These are phyloP conservation scores for Intellagama lesueurii DNA, from an alignment of 2,797 vertebrate species.

Conservation along the genomic window DNA sequence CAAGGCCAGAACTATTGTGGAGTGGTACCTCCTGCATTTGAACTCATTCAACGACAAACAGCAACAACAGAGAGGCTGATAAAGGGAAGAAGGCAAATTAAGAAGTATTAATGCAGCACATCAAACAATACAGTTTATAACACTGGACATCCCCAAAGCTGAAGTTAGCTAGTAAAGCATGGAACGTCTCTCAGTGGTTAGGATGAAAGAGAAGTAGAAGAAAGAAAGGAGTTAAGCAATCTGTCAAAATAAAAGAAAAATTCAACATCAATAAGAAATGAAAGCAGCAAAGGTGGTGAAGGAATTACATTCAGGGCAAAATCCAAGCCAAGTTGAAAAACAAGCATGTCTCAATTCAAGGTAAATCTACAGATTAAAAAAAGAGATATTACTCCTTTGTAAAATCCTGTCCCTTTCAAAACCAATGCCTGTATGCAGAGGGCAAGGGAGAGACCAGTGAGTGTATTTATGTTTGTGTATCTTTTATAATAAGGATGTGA, in stretches of 20 bases:
- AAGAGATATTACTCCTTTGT: not conserved
- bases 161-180: not conserved
- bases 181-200: not conserved
- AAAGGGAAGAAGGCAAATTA: constrained; percentile 22
- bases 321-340: not conserved
- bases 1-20: not conserved
- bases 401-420: not conserved
- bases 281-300: not conserved
- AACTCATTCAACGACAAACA: constrained; percentile 26
- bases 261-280: not conserved
- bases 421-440: not conserved
- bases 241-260: constrained; percentile 24
- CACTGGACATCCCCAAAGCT: constrained; percentile 9
- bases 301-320: not conserved
- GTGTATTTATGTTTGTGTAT: no score
- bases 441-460: not conserved
- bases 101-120: constrained; percentile 28
- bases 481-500: no score
- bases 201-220: not conserved
- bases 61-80: not conserved
- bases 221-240: not conserved
- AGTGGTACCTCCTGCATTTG: constrained; percentile 10
- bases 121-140: constrained; percentile 8
- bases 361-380: not conserved
- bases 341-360: not conserved